Evolutionary conservation across 64 coral and sea anemone genomes (phyloP).

Genomic region (Platygyra sinensis): DNA sequence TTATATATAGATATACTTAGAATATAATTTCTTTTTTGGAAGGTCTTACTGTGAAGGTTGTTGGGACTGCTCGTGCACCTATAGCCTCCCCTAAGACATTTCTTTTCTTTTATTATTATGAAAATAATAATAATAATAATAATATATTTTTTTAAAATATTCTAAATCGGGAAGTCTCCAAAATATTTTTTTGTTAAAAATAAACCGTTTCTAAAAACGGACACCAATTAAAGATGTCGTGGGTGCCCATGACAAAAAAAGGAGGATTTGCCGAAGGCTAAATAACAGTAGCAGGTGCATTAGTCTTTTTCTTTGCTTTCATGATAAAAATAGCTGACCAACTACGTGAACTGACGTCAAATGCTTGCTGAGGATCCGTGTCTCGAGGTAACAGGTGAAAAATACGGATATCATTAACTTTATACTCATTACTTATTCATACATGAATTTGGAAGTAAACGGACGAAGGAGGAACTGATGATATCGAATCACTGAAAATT

Average conservation of each 20-base stretch:
- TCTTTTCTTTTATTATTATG: background rate
- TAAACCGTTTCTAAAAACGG: conserved; percentile 40
- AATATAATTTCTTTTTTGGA: background rate
- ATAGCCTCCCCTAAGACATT: too few species aligned
- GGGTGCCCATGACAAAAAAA: conserved; percentile 44
- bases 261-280: conserved; percentile 28
- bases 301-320: conserved; percentile 25
- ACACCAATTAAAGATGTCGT: conserved; percentile 32
- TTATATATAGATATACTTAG: background rate
- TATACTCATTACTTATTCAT: conserved; percentile 46
- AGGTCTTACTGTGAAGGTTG: background rate
- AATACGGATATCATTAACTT: conserved; percentile 37
- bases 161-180: conserved; percentile 49
- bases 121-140: background rate
- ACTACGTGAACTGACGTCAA: conserved; percentile 27
- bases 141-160: background rate
- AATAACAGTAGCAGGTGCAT: conserved; percentile 20
- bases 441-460: conserved; percentile 10
- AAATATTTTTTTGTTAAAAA: conserved; percentile 54
- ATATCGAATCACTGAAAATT: background rate
- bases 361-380: conserved; percentile 29
- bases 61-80: background rate
- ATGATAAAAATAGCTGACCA: conserved; percentile 31
- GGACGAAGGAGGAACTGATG: background rate
- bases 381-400: conserved; percentile 16